phyloP scores from a whole-genome alignment of 2,888 invertebrate species.

The Nyleta sp. region DNA sequence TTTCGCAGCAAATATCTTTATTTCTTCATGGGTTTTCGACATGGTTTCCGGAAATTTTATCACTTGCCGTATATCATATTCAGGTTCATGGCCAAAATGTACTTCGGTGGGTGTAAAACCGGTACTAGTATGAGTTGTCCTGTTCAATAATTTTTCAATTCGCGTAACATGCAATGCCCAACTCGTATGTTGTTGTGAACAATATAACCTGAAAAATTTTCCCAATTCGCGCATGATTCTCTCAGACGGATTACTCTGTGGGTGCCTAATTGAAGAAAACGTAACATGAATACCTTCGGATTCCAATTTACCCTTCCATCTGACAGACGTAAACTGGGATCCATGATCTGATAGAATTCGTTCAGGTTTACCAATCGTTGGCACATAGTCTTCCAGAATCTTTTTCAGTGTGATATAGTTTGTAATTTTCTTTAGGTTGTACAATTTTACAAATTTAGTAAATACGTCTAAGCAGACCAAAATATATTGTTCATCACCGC shows the following conservation, averaged over 20 bases:
- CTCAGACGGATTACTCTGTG: constrained; percentile 19
- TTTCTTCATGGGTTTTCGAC: constrained; percentile 8
- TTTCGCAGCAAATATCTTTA: constrained; percentile 11
- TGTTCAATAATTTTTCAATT: constrained; percentile 20
- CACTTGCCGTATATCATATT: constrained; percentile 6
- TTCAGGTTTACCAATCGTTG: constrained; percentile 1
- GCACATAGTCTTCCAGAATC: constrained; percentile 8
- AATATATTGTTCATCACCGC: constrained; percentile 27
- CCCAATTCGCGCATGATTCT: constrained; percentile 27
- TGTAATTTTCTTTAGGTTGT: constrained; percentile 2
- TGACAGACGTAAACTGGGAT: constrained; percentile 5
- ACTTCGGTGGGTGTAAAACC: constrained; percentile 36
- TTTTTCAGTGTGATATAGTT: neutral
- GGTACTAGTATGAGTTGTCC: constrained; percentile 24
- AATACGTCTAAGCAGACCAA: constrained; percentile 28
- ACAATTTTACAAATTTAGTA: constrained; percentile 28
- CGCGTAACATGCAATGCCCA: constrained; percentile 10
- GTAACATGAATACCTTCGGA: neutral
- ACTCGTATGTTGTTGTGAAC: constrained; percentile 13
- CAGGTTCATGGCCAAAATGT: constrained; percentile 25
- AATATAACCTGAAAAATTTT: constrained; percentile 17
- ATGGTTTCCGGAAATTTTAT: constrained; percentile 17
- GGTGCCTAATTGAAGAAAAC: constrained; percentile 8
- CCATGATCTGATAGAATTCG: constrained; percentile 9
- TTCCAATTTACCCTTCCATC: constrained; percentile 3